These are phyloP conservation scores for Denticeps clupeoides DNA, from an alignment of 2,797 vertebrate genomes.

Conservation along the genomic window DNA sequence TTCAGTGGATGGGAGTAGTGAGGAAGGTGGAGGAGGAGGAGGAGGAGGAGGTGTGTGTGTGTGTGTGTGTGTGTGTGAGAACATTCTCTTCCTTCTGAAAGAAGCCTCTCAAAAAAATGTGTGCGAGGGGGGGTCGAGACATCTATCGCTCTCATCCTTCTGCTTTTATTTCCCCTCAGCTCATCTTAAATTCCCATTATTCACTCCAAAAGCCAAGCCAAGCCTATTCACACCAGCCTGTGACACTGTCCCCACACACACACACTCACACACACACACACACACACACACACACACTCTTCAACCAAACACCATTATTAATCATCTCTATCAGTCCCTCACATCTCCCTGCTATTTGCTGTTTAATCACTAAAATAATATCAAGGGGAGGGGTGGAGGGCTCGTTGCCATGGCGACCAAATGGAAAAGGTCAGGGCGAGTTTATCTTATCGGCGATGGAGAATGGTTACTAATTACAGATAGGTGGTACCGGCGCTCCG, in stretches of 20 bases:
- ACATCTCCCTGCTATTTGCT: slow-evolving; percentile 65
- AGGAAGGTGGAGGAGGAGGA: slow-evolving; percentile 10
- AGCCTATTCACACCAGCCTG: slow-evolving; percentile 48
- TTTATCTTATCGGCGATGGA: slow-evolving; percentile 77
- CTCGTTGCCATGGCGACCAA: slow-evolving; percentile 60
- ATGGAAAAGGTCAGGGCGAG: slow-evolving; percentile 63
- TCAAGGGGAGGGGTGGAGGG: slow-evolving; percentile 48
- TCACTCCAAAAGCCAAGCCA: slow-evolving; percentile 54
- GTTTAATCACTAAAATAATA: slow-evolving; percentile 78
- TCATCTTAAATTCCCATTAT: slow-evolving; percentile 66
- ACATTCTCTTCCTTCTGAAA: slow-evolving; percentile 41
- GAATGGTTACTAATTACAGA: slow-evolving; percentile 78
- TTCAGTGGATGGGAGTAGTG: slow-evolving; percentile 17
- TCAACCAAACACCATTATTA: slow-evolving; percentile 61
- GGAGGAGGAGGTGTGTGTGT: neutral
- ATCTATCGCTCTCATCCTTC: slow-evolving; percentile 45
- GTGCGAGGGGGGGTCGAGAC: slow-evolving; percentile 22
- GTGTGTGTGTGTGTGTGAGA: slow-evolving; percentile 18
- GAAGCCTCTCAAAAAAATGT: slow-evolving; percentile 24
- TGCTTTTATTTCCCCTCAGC: slow-evolving; percentile 56
- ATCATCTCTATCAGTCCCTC: slow-evolving; percentile 62
- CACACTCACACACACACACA: slow-evolving; percentile 13
- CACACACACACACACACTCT: slow-evolving; percentile 30
- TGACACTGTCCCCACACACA: slow-evolving; percentile 37
- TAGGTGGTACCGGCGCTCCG: slow-evolving; percentile 58